Evolutionary conservation across 2,888 invertebrate genomes (phyloP).

Genomic region (Tenthredo mesomela): DNA sequence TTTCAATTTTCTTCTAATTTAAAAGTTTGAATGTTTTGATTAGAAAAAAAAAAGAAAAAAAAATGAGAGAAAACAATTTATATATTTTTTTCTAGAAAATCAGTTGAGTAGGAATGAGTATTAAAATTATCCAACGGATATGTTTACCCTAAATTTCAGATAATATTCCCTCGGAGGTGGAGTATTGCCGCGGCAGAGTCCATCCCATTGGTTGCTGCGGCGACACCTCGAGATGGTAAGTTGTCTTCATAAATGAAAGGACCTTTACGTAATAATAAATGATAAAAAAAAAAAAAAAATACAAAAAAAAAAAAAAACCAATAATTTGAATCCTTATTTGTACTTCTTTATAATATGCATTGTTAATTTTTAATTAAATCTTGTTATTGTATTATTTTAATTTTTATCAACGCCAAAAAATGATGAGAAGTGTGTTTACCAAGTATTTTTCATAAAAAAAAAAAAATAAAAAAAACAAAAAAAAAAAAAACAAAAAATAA

Average conservation of each 20-base stretch:
- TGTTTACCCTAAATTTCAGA: constrained; percentile 54
- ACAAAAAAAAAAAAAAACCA: constrained; percentile 31
- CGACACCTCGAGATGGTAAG: constrained; percentile 71
- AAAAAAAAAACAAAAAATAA: not conserved
- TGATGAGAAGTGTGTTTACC: constrained; percentile 50
- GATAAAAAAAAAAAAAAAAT: constrained; percentile 17
- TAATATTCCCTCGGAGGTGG: constrained; percentile 53
- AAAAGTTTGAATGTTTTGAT: not conserved
- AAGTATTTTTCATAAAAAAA: constrained; percentile 62
- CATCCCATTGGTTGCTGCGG: constrained; percentile 52
- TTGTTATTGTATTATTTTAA: constrained; percentile 61
- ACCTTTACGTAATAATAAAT: constrained; percentile 67
- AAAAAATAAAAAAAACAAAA: constrained; percentile 11
- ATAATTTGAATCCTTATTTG: constrained; percentile 41
- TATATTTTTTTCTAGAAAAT: not conserved
- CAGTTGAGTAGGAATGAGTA: not conserved
- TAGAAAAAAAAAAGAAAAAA: not conserved
- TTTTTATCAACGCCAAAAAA: constrained; percentile 53
- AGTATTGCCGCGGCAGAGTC: constrained; percentile 43
- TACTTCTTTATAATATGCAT: constrained; percentile 37
- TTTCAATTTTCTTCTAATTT: not conserved
- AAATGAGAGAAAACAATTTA: too few species aligned
- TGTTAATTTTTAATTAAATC: constrained; percentile 57
- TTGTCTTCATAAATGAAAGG: constrained; percentile 69
- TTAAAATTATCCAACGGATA: constrained; percentile 16